Conservation (phyloP, 2,113 vertebrate species). For the Orthonyx spaldingii region DNA sequence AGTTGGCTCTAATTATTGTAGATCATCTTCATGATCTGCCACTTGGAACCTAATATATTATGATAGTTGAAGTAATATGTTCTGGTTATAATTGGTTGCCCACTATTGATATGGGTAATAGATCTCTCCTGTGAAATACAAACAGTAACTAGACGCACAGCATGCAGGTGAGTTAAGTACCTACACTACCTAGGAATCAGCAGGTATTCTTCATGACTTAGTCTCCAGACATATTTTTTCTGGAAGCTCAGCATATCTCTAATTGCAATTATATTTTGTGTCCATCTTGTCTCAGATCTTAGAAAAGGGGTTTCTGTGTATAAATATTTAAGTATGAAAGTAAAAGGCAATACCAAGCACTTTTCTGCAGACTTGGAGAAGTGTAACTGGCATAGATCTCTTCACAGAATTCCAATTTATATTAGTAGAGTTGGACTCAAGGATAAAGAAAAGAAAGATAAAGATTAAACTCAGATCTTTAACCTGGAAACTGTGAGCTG, state of each 20-base stretch:
- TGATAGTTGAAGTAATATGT: slow-evolving; percentile 50
- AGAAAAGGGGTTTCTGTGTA: slow-evolving; percentile 11
- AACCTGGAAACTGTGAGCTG: neutral
- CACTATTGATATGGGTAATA: slow-evolving; percentile 68
- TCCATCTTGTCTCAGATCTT: slow-evolving; percentile 60
- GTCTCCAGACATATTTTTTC: slow-evolving; percentile 61
- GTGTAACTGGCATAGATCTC: neutral
- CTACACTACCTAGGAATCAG: slow-evolving; percentile 65
- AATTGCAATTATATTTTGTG: slow-evolving; percentile 76
- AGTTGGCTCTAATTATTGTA: slow-evolving; percentile 54
- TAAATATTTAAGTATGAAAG: slow-evolving; percentile 54
- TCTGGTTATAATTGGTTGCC: slow-evolving; percentile 68
- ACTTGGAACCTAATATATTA: slow-evolving; percentile 51
- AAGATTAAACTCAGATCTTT: slow-evolving; percentile 15
- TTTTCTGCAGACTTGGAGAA: slow-evolving; percentile 13
- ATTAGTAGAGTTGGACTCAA: neutral
- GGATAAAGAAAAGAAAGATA: neutral
- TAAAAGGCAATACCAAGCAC: slow-evolving; percentile 30
- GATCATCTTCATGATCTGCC: slow-evolving; percentile 57
- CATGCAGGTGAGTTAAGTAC: slow-evolving; percentile 72
- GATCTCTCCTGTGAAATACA: slow-evolving; percentile 68
- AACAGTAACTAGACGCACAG: slow-evolving; percentile 69
- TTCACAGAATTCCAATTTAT: neutral
- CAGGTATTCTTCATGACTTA: slow-evolving; percentile 69
- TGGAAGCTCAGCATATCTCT: slow-evolving; percentile 67